Evolutionary conservation across 2,113 vertebrate species (phyloP), one percentile per base, ranked within the genome.

Genomic region (Hassar affinis): DNA sequence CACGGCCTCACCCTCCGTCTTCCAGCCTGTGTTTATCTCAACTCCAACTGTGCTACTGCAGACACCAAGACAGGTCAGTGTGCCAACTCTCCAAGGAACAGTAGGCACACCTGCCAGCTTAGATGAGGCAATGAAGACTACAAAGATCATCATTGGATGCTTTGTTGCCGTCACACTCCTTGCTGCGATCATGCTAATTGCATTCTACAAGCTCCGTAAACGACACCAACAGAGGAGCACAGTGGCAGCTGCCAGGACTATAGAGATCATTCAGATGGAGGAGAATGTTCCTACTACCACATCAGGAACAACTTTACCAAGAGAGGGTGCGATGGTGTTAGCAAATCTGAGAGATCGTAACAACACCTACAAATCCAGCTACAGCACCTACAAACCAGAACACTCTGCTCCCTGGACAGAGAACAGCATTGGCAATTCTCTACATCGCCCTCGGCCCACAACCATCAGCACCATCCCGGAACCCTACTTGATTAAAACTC

Each of bases 131-230:
- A 98, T 99, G 97, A 97, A 96, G 94, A 99, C 98, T 93, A 99
- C 98, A 86, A 99, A 99, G 92, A 99, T 99, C 92, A 99, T 99
- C 93, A 99, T 99, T 84, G 97, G 97, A 84, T 99, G 98, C 92
- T 99, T 99, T 83, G 98, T 99, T 91, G 97, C 98, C 0, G 97
- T 98, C 85, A 99, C 98, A 15, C 93, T 99, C 86, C 89, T 99
- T 51, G 97, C 97, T 68, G 98, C 98, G 0, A 96, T 96, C 92
- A 99, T 99, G 98, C 91, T 99, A 88, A 96, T 99, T 51, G 97
- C 95, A 69, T 99, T 99, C 95, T 99, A 99, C 90, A 99, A 99
- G 91, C 94, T 99, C 81, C 97, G 98, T 56, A 99, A 99, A 92
- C 93, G 97, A 71, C 98, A 99, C 93, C 98, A 99, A 93, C 97